A percentile compares a stretch with the other conserved stretches of the same genome.
These are phyloP conservation scores for Watsonalla binaria DNA, from an alignment of 2,888 invertebrate genomes.

Conservation along the genomic window DNA sequence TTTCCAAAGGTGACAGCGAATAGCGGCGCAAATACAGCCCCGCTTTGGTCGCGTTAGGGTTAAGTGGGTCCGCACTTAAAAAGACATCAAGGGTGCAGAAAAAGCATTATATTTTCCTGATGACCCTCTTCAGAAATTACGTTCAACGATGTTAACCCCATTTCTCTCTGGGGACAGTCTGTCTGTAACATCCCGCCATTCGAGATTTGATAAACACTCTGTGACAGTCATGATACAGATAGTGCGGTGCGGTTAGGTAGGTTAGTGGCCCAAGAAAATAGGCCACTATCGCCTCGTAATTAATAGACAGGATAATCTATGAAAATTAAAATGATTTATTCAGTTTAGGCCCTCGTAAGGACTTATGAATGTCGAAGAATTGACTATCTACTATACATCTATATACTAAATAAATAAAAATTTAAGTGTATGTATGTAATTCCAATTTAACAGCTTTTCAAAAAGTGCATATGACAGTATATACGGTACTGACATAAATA, in stretches of 20 bases:
- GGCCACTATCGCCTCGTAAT: neutral
- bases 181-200: conserved; percentile 21
- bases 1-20: conserved; percentile 45
- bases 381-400: too few species aligned
- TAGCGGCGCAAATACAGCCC: conserved; percentile 37
- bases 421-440: too few species aligned
- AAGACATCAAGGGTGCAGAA: conserved; percentile 76
- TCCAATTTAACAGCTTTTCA: too few species aligned
- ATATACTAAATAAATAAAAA: too few species aligned
- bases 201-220: conserved; percentile 22
- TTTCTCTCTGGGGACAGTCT: conserved; percentile 42
- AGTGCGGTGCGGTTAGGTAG: conserved; percentile 6
- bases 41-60: conserved; percentile 63
- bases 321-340: too few species aligned
- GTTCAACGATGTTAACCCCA: conserved; percentile 58
- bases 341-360: too few species aligned
- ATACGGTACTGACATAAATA: too few species aligned
- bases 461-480: too few species aligned
- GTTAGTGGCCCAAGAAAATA: conserved; percentile 5
- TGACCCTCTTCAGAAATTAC: conserved; percentile 70
- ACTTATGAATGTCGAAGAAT: too few species aligned
- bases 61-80: conserved; percentile 75
- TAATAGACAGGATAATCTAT: neutral
- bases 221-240: conserved; percentile 31
- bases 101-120: conserved; percentile 75